phyloP scores from a whole-genome alignment of 2,888 invertebrate species.

The Hydropsyche betteni region DNA sequence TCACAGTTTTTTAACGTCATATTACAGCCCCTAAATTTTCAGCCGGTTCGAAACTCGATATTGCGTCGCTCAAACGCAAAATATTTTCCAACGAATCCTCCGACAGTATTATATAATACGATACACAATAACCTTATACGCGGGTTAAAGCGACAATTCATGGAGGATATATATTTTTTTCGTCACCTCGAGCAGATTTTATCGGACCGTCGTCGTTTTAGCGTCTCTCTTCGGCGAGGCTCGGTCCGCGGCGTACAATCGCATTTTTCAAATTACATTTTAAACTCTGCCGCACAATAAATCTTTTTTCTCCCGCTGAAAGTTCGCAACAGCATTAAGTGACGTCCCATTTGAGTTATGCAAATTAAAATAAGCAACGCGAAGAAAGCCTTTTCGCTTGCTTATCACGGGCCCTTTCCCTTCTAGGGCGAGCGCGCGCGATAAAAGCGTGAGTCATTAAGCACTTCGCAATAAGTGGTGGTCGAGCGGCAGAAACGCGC shows the following conservation, averaged over 20 bases:
- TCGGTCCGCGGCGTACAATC: constrained; percentile 29
- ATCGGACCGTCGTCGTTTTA: constrained; percentile 11
- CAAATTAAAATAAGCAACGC: constrained; percentile 44
- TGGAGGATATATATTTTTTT: constrained; percentile 15
- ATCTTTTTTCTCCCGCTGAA: constrained; percentile 34
- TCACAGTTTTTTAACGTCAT: no score
- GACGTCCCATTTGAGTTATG: constrained; percentile 43
- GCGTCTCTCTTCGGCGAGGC: constrained; percentile 5
- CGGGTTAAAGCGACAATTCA: not conserved
- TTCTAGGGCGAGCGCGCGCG: constrained; percentile 29
- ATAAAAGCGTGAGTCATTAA: constrained; percentile 45
- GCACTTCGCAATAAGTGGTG: constrained; percentile 34
- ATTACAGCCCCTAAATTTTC: no score
- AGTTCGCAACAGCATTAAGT: constrained; percentile 36
- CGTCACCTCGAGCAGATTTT: constrained; percentile 7
- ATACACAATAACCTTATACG: not conserved
- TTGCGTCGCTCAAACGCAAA: no score
- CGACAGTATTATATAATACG: no score
- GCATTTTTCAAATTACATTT: constrained; percentile 35
- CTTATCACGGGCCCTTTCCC: constrained; percentile 28
- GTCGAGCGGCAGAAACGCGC: not conserved
- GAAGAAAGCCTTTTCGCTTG: constrained; percentile 41
- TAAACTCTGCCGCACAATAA: constrained; percentile 33
- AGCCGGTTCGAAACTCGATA: no score
- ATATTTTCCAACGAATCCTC: no score